Percentiles rank a stretch among this genome's conserved stretches.
Evolutionary conservation across 2,888 invertebrate genomes (phyloP).

Genomic region (Drosophila longiperda): DNA sequence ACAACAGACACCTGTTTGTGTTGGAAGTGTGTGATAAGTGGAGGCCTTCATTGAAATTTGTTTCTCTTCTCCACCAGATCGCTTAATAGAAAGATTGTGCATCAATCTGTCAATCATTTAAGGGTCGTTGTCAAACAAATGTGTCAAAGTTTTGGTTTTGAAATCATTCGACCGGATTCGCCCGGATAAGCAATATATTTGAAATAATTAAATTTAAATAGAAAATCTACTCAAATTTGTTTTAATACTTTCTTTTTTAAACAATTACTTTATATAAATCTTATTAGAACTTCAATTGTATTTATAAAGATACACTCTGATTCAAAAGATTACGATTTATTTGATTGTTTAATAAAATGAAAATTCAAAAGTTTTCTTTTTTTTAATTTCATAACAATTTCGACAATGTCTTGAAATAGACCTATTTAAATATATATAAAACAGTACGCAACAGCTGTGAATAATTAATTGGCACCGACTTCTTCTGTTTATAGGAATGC

Average conservation of each 20-base stretch:
- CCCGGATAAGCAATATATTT: background rate
- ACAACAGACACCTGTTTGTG: slow-evolving; percentile 57
- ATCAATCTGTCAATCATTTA: too few species aligned
- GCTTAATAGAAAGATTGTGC: background rate
- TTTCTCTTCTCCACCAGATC: background rate
- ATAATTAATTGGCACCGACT: background rate
- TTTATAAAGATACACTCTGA: background rate
- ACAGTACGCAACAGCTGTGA: background rate
- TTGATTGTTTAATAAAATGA: background rate
- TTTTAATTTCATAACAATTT: background rate
- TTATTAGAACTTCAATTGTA: background rate
- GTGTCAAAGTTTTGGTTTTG: background rate
- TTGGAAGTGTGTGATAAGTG: slow-evolving; percentile 37
- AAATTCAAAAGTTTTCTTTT: background rate
- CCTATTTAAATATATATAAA: background rate
- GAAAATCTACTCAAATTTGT: background rate
- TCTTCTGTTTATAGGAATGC: background rate
- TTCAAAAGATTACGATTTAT: background rate
- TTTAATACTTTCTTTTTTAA: background rate
- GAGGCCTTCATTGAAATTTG: slow-evolving; percentile 2
- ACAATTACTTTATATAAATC: too few species aligned
- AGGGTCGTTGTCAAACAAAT: background rate
- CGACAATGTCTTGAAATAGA: background rate
- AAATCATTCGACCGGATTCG: background rate
- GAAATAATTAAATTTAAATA: background rate